Percentiles rank a stretch among this genome's conserved stretches.
Evolutionary conservation across 2,113 vertebrate genomes (phyloP).

Genomic region (Chionomys nivalis): DNA sequence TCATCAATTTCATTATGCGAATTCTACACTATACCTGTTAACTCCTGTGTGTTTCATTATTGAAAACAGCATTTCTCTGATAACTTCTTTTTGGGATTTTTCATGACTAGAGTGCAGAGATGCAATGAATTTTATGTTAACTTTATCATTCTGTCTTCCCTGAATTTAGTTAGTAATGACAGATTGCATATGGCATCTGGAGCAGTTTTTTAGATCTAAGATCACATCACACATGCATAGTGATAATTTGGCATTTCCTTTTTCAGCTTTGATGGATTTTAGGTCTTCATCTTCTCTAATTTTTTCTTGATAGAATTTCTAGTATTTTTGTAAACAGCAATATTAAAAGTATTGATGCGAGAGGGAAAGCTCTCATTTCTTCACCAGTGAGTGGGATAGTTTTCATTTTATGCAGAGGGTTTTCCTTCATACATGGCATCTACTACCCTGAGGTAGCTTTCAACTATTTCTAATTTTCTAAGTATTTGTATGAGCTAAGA

Average conservation of each 20-base stretch:
- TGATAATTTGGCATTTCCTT: neutral
- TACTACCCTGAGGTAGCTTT: neutral
- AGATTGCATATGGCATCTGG: neutral
- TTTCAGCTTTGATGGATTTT: neutral
- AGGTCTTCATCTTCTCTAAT: neutral
- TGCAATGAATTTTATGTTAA: neutral
- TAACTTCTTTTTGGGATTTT: neutral
- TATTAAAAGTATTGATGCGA: neutral
- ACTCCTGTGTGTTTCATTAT: neutral
- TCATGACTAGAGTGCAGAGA: neutral
- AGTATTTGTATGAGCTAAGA: neutral
- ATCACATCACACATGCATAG: neutral
- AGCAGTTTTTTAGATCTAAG: neutral
- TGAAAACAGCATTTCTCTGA: neutral
- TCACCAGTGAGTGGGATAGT: no score
- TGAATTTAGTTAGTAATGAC: neutral
- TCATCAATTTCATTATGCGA: neutral
- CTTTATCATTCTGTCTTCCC: neutral
- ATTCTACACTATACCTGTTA: neutral
- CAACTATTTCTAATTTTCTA: neutral
- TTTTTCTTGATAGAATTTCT: neutral
- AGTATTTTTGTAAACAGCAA: neutral
- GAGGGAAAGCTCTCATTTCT: neutral
- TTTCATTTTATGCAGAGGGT: neutral
- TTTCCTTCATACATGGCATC: neutral